Base-by-base conservation (phyloP, 2,797 vertebrate genomes). In the Gymnothorax javanicus region DNA sequence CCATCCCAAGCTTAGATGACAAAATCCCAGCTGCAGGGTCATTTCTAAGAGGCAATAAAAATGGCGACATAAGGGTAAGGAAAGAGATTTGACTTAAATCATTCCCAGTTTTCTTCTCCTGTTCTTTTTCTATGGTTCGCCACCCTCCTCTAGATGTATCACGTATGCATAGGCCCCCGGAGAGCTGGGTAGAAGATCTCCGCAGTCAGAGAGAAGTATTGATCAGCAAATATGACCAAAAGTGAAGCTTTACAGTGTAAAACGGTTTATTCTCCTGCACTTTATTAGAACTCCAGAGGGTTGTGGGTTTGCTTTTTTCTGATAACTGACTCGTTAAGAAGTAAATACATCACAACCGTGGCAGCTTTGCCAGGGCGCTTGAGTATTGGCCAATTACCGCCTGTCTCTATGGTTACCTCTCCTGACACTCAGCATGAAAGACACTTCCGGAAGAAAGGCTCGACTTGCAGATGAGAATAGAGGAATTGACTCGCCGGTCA, bases 281-380 rank as follows among this genome's bases (percentile, higher is more conserved):
- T 69, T 69, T 69, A 69, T 69, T 69, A 69, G n/a, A 69, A 69
- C 67, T 69, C 67, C 67, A 7, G 67, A 69, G 67, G n/a, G 67
- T 69, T 69, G 23, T 2, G 67, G 8, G 67, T 69, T 25, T 23
- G 15, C 20, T 62, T 69, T 69, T 69, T 69, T 27, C 23, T 27
- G 67, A 69, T 27, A 27, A 69, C 67, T 27, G 67, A 69, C n/a
- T 69, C 23, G 23, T 69, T 69, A n/a, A 25, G 25, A 69, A 62
- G 67, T 69, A 27, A 69, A 27, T 69, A 69, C 67, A 69, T 69
- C 67, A 69, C 67, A 69, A n/a, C 67, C 11, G 67, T 69, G 67
- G 67, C 67, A 27, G 67, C 67, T 69, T 7, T 11, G 67, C 67
- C 67, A 12, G n/a, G 11, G 67, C 8, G 67, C 67, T 0, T 1